Conservation (phyloP, 1,140 invertebrate species). For the Drosophila triauraria region DNA sequence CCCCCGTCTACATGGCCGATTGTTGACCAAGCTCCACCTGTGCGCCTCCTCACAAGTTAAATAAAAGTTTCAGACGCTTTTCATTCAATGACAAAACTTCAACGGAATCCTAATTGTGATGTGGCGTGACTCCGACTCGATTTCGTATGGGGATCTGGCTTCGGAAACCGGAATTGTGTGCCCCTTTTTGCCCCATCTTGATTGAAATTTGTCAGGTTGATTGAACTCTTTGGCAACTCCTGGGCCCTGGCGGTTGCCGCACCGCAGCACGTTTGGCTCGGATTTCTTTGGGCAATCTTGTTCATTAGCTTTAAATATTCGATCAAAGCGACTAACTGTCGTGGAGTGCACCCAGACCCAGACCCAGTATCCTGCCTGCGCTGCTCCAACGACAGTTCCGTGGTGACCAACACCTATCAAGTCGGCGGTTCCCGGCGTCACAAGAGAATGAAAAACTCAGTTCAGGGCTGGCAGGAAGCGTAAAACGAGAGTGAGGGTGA, state of each 20-base stretch:
- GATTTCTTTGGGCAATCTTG: slow-evolving; percentile 50
- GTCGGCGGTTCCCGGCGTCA: slow-evolving; percentile 24
- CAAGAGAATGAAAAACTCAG: slow-evolving; percentile 48
- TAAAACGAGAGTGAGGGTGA: slow-evolving; percentile 26
- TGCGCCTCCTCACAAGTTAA: slow-evolving; percentile 59
- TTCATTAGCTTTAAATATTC: slow-evolving; percentile 80
- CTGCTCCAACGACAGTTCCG: slow-evolving; percentile 40
- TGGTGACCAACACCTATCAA: slow-evolving; percentile 74
- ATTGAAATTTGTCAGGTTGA: slow-evolving; percentile 77
- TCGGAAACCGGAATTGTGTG: slow-evolving; percentile 20
- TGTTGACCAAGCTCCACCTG: slow-evolving; percentile 62
- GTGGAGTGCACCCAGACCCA: slow-evolving; percentile 1
- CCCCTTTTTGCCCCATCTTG: slow-evolving; percentile 62
- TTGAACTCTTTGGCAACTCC: slow-evolving; percentile 61
- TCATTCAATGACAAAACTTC: slow-evolving; percentile 78
- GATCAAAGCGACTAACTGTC: slow-evolving; percentile 64
- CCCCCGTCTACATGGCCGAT: slow-evolving; percentile 36
- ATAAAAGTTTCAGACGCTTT: slow-evolving; percentile 76
- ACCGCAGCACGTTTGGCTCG: slow-evolving; percentile 18
- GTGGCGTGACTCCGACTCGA: slow-evolving; percentile 58
- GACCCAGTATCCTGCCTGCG: background rate
- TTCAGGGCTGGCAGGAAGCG: slow-evolving; percentile 42
- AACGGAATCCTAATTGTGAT: slow-evolving; percentile 75
- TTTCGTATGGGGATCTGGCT: slow-evolving; percentile 7
- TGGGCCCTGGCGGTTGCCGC: slow-evolving; percentile 41